Conservation (phyloP, 1,140 invertebrate genomes). For the Drosophila parabipectinata region DNA sequence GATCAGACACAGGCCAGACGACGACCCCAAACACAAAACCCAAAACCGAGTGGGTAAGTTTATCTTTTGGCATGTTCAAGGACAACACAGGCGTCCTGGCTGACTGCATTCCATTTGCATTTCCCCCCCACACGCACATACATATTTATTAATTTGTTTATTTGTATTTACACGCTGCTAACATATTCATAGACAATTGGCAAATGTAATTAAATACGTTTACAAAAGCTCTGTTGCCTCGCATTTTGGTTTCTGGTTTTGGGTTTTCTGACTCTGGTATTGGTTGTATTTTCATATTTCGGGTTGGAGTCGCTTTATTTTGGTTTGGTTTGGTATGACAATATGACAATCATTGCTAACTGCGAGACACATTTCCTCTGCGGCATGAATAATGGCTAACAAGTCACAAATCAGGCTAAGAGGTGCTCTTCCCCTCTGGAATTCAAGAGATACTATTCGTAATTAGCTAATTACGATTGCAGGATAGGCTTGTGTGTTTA, state of each 20-base stretch:
- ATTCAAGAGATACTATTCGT: conserved; percentile 15
- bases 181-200: conserved; percentile 83
- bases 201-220: conserved; percentile 82
- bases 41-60: conserved; percentile 49
- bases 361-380: conserved; percentile 48
- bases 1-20: conserved; percentile 4
- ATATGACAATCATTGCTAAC: conserved; percentile 56
- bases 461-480: conserved; percentile 45
- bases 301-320: conserved; percentile 1
- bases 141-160: conserved; percentile 78
- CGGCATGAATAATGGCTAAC: conserved; percentile 46
- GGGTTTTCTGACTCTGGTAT: conserved; percentile 16
- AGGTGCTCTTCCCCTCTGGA: neutral
- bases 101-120: conserved; percentile 27
- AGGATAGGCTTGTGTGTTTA: conserved; percentile 1
- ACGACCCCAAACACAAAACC: conserved; percentile 5
- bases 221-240: conserved; percentile 58
- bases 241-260: conserved; percentile 27
- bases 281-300: conserved; percentile 30
- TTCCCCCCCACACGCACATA: conserved; percentile 34
- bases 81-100: conserved; percentile 52
- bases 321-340: conserved; percentile 48
- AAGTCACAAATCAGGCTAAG: conserved; percentile 31
- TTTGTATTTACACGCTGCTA: conserved; percentile 76
- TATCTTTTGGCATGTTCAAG: conserved; percentile 73